Percentiles rank a stretch among this genome's conserved stretches.
Conservation (phyloP, 2,888 invertebrate genomes). For the Nemotelus pantherinus region DNA sequence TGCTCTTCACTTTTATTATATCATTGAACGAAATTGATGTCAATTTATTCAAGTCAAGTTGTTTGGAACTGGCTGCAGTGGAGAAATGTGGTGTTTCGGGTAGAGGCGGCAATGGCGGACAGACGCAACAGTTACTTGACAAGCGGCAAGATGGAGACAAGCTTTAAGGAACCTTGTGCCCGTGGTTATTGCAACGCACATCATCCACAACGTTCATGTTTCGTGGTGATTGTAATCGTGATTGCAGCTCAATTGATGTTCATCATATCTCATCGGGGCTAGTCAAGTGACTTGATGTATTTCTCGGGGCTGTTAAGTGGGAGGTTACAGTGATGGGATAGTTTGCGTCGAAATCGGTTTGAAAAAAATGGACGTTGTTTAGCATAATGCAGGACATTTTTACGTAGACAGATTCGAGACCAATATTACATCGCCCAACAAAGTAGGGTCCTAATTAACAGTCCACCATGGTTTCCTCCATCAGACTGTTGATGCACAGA, state of each 20-base stretch:
- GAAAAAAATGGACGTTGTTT: neutral
- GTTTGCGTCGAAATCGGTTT: neutral
- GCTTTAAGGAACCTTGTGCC: neutral
- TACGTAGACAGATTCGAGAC: neutral
- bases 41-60: conserved; percentile 49
- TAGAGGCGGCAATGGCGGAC: neutral
- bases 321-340: conserved; percentile 9
- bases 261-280: conserved; percentile 35
- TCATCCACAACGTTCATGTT: conserved; percentile 23
- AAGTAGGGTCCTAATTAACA: neutral
- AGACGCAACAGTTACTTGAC: neutral
- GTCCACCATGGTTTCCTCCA: neutral
- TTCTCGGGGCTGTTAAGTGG: conserved; percentile 27
- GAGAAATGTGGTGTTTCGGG: neutral
- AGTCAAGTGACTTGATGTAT: conserved; percentile 30
- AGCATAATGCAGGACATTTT: too few species aligned
- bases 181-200: conserved; percentile 11
- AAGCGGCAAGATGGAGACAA: conserved; percentile 27
- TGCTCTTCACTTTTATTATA: conserved; percentile 38
- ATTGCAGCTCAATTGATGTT: conserved; percentile 38
- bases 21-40: conserved; percentile 47
- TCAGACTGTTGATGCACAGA: neutral
- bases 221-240: conserved; percentile 34
- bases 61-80: conserved; percentile 18
- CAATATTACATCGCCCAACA: neutral